These are phyloP conservation scores for Knipowitschia caucasica DNA, from an alignment of 2,797 vertebrate genomes.

Conservation along the genomic window DNA sequence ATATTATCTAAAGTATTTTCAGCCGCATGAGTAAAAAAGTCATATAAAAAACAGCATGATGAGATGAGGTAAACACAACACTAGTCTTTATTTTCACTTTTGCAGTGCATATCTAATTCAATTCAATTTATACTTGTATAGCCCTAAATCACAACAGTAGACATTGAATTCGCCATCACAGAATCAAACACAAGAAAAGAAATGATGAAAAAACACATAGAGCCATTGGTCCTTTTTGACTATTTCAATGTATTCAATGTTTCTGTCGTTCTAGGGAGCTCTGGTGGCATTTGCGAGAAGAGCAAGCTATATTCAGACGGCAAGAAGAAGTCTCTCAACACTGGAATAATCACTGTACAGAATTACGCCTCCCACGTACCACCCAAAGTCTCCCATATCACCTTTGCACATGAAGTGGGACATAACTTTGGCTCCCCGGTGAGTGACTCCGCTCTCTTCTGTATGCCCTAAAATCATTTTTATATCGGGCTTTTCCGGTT, in stretches of 20 bases:
- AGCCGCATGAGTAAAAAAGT: no score
- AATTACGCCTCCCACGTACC: constrained; percentile 98
- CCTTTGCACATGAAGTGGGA: constrained; percentile 97
- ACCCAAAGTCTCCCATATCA: constrained; percentile 98
- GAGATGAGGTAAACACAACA: no score
- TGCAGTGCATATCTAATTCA: no score
- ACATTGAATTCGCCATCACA: no score
- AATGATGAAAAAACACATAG: no score
- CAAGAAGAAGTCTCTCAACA: constrained; percentile 98
- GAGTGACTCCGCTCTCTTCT: constrained; percentile 71
- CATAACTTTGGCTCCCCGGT: constrained; percentile 99
- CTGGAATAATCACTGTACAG: constrained; percentile 98
- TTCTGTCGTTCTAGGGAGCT: constrained; percentile 81
- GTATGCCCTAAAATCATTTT: constrained; percentile 10
- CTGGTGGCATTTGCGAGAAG: constrained; percentile 98
- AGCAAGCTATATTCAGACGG: constrained; percentile 97
- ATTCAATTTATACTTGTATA: no score
- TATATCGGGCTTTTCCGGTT: constrained; percentile 13
- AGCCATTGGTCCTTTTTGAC: background rate
- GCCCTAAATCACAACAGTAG: no score
- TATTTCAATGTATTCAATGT: no score
- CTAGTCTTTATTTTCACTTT: no score
- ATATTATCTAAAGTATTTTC: no score
- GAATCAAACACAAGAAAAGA: no score
- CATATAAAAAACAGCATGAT: no score